Evolutionary conservation across 2,888 invertebrate genomes (phyloP).

Genomic region (Campoplex capitator): DNA sequence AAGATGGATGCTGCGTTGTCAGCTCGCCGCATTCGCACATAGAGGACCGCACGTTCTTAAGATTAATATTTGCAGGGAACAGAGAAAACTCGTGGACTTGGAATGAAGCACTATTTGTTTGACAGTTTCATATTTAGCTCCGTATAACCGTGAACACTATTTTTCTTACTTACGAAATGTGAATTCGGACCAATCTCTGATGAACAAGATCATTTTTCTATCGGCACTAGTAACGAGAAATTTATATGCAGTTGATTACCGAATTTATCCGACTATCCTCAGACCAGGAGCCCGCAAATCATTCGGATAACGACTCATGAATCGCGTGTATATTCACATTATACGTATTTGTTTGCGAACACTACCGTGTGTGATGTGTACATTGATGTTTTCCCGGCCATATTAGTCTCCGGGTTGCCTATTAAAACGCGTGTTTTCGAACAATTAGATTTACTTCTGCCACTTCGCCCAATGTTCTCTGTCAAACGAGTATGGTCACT

Average conservation of each 20-base stretch:
- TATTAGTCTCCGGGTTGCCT: constrained; percentile 66
- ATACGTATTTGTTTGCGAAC: constrained; percentile 2
- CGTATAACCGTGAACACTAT: not conserved
- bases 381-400: constrained; percentile 62
- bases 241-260: not conserved
- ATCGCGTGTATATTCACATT: not conserved
- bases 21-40: constrained; percentile 49
- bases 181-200: not conserved
- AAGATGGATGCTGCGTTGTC: constrained; percentile 56
- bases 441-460: constrained; percentile 78
- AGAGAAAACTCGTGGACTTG: constrained; percentile 11
- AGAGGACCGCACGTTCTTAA: constrained; percentile 22
- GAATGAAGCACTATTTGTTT: not conserved
- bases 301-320: not conserved
- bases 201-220: not conserved
- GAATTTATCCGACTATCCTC: not conserved
- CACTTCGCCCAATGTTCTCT: constrained; percentile 47
- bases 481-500: constrained; percentile 51
- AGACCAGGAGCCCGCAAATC: not conserved
- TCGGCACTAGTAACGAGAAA: not conserved
- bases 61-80: constrained; percentile 57
- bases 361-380: constrained; percentile 32
- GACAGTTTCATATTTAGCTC: constrained; percentile 12
- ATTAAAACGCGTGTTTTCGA: constrained; percentile 80
- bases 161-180: not conserved